A percentile compares a stretch with the other conserved stretches of the same genome.
Conservation (phyloP, 2,113 vertebrate species). For the Pelusios castaneus region DNA sequence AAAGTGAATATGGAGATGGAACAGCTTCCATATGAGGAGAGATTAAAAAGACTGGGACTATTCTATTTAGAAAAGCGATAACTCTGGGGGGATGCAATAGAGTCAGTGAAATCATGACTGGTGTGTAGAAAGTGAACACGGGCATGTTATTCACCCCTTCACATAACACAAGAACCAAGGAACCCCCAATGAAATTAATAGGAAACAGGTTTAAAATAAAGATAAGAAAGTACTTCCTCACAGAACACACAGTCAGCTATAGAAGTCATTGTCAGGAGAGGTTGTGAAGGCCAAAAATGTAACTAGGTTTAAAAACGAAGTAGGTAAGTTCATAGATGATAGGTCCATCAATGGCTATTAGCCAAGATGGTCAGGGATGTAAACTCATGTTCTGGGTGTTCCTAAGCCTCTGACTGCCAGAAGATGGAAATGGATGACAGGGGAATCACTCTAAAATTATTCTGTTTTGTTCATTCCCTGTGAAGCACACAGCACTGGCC, state of each 20-base stretch:
- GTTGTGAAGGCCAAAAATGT: not conserved
- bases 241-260: not conserved
- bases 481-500: not conserved
- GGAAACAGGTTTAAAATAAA: not conserved
- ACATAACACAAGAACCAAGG: not conserved
- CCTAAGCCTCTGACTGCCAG: not conserved
- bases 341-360: not conserved
- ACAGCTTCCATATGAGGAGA: not conserved
- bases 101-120: not conserved
- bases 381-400: not conserved
- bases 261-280: not conserved
- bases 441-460: not conserved
- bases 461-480: not conserved
- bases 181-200: not conserved
- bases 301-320: not conserved
- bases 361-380: not conserved
- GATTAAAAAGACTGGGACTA: not conserved
- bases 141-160: not conserved
- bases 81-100: not conserved
- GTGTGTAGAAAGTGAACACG: not conserved
- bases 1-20: too few species aligned
- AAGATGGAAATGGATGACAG: not conserved
- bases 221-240: not conserved
- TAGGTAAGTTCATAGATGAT: not conserved
- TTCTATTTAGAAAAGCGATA: not conserved